Base-by-base conservation (phyloP, 2,888 invertebrate species). In the Andricus curvator region DNA sequence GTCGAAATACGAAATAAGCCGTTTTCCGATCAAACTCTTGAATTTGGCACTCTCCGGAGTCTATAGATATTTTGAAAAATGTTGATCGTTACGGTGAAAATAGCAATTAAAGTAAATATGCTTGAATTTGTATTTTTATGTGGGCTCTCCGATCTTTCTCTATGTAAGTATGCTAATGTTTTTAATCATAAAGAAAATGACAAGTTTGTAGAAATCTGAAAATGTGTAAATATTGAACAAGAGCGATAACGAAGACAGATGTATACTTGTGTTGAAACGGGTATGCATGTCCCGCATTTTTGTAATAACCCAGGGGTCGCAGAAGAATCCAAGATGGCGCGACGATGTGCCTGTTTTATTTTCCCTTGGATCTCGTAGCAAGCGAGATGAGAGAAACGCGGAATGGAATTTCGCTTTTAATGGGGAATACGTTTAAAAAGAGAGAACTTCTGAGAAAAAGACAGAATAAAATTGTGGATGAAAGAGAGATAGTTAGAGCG, bases 371-470 rank as follows among this genome's bases (percentile, higher is more conserved):
- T 83, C 85, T 84, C 80, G 82, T 79, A 80, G 84, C 86, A 81
- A 83, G 85, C 85, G 83, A 85, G 83, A 86, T 81, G 88, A 82
- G 89, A 87, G 87, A 87, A 87, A 88, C 88, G 88, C 88, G 89
- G 89, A 86, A 87, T 89, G 91, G 92, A 92, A 92, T 92, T 92
- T 91, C 89, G 89, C 91, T 90, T 91, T 90, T 92, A 91, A 92
- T 91, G 91, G 91, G 89, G 88, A 89, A 90, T 88, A 89, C 88
- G 86, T 86, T 84, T 80, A 81, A 82, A 76, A 79, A 82, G 82
- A 85, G 80, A 65, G 81, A 81, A 79, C 78, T 56, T 81, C 78
- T 79, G 70, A 80, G 82, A 81, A 85, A 82, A 80, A 81, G 79
- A 82, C 76, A 81, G 81, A 83, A 81, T 77, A 74, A 81, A 74